Base-by-base conservation (phyloP, 2,797 vertebrate species). In the Argentina silus region DNA sequence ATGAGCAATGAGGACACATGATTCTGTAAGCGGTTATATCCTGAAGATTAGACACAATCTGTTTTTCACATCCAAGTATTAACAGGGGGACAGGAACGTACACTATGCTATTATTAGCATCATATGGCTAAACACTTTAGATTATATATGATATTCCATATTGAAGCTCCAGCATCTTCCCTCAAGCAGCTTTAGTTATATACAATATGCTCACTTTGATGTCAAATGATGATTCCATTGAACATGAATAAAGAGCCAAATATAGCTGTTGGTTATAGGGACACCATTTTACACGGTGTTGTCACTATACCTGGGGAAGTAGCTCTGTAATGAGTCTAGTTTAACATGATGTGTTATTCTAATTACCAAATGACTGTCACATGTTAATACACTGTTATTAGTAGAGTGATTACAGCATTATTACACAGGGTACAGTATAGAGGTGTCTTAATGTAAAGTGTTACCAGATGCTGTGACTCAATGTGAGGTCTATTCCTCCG, bases 81-180 rank as follows among this genome's bases (percentile, higher is more conserved):
- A 14, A 36, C 6, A 0, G n/a, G 64, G 21, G 45, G 81, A 62
- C 44, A 59, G 74, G 72, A 36, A 36, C 4, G 27, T 36, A 80
- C 80, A 74, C 23, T 23, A 48, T 50, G 71, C 48, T 65, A 45
- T 60, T 68, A 81, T 80, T 70, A 76, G 75, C 69, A 8, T 64
- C 78, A 80, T 72, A 79, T 81, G 81, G 78, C 75, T 72, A 75
- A 81, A 80, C 50, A 0, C 9, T 86, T 51, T 59, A 78, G 67
- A 81, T 86, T 84, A 82, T 72, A 27, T 74, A 68, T n/a, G n/a
- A n/a, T n/a, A 72, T 80, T 70, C 81, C 56, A 79, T 86, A 81
- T 79, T 76, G 62, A 62, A 70, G 53, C 27, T 23, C 8, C 50
- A 56, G 50, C 76, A 79, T 81, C 74, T 62, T 14, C 27, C 65